Evolutionary conservation across 2,888 invertebrate species (phyloP), one percentile per base, ranked within the genome.

Genomic region (Nudaria mundana): DNA sequence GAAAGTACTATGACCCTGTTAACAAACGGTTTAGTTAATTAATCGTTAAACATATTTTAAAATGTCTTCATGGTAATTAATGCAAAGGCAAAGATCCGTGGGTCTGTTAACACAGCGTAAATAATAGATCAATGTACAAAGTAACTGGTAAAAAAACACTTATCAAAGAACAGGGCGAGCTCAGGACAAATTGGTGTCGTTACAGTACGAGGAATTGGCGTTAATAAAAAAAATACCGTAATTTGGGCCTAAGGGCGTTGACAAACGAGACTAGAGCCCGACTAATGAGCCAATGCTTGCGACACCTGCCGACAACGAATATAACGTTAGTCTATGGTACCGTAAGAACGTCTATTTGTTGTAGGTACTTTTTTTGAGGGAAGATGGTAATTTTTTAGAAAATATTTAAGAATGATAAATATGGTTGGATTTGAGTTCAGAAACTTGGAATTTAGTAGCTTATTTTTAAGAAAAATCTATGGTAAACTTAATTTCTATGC

Each of bases 171-270:
- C 37, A 35, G 44, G 49, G 48, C 45, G 45, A 34, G 40, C 52
- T 42, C 38, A 56, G 50, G 72, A 81, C 80, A 84, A 84, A 82
- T 83, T 69, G 68, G 76, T 49, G 71, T 82, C 83, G 76, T 84
- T 82, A 77, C 71, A 54, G 65, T 60, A 59, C 64, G 72, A 77
- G 75, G 71, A 78, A 82, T 82, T 80, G 82, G 81, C 77, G 79
- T 81, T 83, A 81, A 83, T 84, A 86, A 85, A 83, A 79, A 60
- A 66, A 66, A 56, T 66, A 57, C 58, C 55, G 74, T 76, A 75
- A 74, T 76, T 74, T 69, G 63, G 71, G 45, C 49, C 61, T 66
- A 63, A 67, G 76, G 79, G 77, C 65, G 72, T 68, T 85, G 82
- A 87, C 78, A 87, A 85, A 85, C 74, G 80, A 75, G 71, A 58